Conservation (phyloP, 2,888 invertebrate genomes). For the Latrodectus hesperus region DNA sequence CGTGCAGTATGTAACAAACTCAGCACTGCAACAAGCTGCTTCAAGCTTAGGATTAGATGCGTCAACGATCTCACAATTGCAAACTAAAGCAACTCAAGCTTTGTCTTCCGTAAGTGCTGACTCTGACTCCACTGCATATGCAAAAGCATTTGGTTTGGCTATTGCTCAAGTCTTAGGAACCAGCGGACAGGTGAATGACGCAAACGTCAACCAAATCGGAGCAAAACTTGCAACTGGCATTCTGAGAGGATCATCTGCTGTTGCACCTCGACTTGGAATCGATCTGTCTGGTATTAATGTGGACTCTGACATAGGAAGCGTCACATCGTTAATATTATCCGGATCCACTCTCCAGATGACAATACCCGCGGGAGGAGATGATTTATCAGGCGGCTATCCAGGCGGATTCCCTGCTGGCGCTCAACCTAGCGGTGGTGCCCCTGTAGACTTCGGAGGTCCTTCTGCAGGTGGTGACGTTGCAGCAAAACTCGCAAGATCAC, state of each 20-base stretch:
- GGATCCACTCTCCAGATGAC: background rate
- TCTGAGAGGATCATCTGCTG: background rate
- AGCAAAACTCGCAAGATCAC: background rate
- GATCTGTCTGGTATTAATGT: background rate
- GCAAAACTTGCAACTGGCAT: background rate
- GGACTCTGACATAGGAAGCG: background rate
- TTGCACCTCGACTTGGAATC: background rate
- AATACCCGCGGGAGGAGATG: background rate
- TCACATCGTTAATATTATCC: background rate
- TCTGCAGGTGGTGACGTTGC: background rate
- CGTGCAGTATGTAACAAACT: background rate
- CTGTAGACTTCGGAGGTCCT: background rate
- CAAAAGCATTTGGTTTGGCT: background rate
- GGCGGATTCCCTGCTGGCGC: background rate
- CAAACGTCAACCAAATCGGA: background rate
- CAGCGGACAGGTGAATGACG: background rate
- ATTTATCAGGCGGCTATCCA: background rate
- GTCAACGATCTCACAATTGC: background rate
- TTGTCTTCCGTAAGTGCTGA: background rate
- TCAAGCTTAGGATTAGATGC: background rate
- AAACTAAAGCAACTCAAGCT: background rate
- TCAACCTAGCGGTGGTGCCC: background rate
- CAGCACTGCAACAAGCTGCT: background rate
- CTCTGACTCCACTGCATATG: background rate
- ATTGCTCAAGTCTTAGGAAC: background rate